phyloP scores from a whole-genome alignment of 2,888 invertebrate species.

The Biston betularia region DNA sequence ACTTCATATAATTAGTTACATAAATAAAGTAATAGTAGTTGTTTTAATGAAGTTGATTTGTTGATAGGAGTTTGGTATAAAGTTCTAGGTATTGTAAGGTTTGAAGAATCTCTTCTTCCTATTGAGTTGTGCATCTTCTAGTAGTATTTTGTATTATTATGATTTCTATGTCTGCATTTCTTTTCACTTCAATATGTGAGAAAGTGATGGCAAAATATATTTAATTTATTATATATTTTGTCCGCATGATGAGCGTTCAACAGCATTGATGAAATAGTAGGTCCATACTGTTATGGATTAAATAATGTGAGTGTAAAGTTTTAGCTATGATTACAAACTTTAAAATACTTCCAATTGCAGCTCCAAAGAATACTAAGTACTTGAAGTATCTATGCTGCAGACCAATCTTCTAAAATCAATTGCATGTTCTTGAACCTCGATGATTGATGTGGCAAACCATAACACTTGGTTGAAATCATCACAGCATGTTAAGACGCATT shows the following conservation, averaged over 20 bases:
- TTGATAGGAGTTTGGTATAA: too few relatives aligned
- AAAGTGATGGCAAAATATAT: not conserved
- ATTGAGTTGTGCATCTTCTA: too few relatives aligned
- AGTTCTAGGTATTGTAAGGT: too few relatives aligned
- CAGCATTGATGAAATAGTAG: not conserved
- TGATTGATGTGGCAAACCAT: not conserved
- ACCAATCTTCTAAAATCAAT: constrained; percentile 1
- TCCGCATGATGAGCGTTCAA: too few relatives aligned
- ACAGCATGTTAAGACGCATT: not conserved
- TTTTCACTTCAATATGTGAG: not conserved
- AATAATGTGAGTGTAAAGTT: constrained; percentile 6
- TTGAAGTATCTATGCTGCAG: not conserved
- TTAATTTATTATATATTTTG: too few relatives aligned
- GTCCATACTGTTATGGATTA: not conserved
- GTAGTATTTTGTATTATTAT: too few relatives aligned
- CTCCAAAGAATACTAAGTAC: not conserved
- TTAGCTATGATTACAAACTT: constrained; percentile 12
- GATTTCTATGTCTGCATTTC: not conserved
- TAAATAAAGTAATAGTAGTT: too few relatives aligned
- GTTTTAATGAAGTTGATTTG: too few relatives aligned
- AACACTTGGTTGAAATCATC: not conserved
- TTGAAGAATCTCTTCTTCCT: too few relatives aligned
- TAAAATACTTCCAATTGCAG: not conserved
- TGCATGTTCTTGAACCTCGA: not conserved
- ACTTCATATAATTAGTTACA: too few relatives aligned